A percentile compares a stretch with the other conserved stretches of the same genome.
phyloP scores from a whole-genome alignment of 2,113 vertebrate genomes.

The Lepus europaeus region DNA sequence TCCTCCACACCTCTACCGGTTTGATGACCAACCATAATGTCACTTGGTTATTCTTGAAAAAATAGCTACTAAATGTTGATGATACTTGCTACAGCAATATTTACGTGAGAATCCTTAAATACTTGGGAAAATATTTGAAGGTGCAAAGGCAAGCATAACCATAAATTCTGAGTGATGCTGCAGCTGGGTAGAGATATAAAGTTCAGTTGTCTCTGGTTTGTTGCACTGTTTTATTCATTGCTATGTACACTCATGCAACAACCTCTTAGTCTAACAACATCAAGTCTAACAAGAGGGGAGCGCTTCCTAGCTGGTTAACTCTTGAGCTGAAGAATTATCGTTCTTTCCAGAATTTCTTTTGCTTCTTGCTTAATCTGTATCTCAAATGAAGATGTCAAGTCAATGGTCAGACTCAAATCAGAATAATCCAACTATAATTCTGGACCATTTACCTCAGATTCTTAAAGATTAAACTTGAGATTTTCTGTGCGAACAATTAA shows the following conservation, averaged over 20 bases:
- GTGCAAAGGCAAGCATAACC: slow-evolving; percentile 81
- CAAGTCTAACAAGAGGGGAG: slow-evolving; percentile 58
- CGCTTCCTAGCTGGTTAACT: slow-evolving; percentile 61
- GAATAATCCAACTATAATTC: slow-evolving; percentile 36
- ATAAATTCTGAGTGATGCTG: slow-evolving; percentile 84
- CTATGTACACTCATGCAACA: slow-evolving; percentile 71
- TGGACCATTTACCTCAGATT: not conserved
- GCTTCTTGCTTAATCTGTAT: slow-evolving; percentile 72
- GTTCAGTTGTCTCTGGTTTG: slow-evolving; percentile 83
- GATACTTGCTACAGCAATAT: slow-evolving; percentile 85
- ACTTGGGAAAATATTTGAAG: slow-evolving; percentile 85
- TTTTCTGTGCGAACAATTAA: slow-evolving; percentile 31
- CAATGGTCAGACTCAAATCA: slow-evolving; percentile 27
- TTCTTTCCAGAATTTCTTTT: slow-evolving; percentile 67
- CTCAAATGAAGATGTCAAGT: slow-evolving; percentile 60
- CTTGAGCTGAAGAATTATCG: slow-evolving; percentile 40
- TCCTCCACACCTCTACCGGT: slow-evolving; percentile 80
- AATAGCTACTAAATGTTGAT: slow-evolving; percentile 86
- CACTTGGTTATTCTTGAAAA: slow-evolving; percentile 86
- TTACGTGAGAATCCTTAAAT: slow-evolving; percentile 87
- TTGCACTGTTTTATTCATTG: slow-evolving; percentile 76
- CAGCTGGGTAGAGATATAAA: slow-evolving; percentile 84
- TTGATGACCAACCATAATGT: slow-evolving; percentile 86
- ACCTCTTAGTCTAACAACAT: slow-evolving; percentile 45
- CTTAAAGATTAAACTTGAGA: slow-evolving; percentile 6